Conservation (phyloP, 2,113 vertebrate genomes). For the Ranitomeya imitator region DNA sequence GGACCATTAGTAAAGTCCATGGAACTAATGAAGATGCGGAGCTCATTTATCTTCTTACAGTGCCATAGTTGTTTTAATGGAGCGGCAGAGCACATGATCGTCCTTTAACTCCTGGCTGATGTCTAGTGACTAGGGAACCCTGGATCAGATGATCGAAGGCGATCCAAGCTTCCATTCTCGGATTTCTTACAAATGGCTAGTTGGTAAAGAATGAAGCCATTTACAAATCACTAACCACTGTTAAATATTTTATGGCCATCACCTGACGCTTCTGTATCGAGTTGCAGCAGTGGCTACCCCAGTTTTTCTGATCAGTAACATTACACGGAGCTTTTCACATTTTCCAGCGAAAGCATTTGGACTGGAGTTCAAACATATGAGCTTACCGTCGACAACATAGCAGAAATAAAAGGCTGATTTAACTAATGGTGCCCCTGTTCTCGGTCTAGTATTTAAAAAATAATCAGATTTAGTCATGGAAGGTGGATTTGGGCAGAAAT, state of each 20-base stretch:
- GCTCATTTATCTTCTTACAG: too few relatives aligned
- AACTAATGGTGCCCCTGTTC: not conserved
- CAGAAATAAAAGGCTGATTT: slow-evolving; percentile 12
- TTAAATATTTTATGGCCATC: slow-evolving; percentile 1
- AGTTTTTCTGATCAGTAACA: not conserved
- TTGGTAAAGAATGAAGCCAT: not conserved
- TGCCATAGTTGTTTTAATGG: too few relatives aligned
- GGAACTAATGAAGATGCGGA: too few relatives aligned
- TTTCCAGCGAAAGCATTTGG: not conserved
- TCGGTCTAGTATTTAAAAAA: not conserved
- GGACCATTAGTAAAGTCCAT: too few relatives aligned
- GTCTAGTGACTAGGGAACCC: too few relatives aligned
- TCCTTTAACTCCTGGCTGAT: too few relatives aligned
- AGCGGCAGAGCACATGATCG: too few relatives aligned
- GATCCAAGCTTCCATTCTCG: not conserved
- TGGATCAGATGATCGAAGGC: too few relatives aligned
- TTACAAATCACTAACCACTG: not conserved
- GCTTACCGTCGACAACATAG: not conserved
- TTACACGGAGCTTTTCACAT: not conserved
- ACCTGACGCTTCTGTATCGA: not conserved
- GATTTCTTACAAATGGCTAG: not conserved
- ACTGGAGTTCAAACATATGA: not conserved
- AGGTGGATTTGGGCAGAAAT: not conserved
- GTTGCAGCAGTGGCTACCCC: not conserved
- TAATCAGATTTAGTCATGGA: slow-evolving; percentile 3